Evolutionary conservation across 2,113 vertebrate genomes (phyloP).

Genomic region (Platysteira castanea): DNA sequence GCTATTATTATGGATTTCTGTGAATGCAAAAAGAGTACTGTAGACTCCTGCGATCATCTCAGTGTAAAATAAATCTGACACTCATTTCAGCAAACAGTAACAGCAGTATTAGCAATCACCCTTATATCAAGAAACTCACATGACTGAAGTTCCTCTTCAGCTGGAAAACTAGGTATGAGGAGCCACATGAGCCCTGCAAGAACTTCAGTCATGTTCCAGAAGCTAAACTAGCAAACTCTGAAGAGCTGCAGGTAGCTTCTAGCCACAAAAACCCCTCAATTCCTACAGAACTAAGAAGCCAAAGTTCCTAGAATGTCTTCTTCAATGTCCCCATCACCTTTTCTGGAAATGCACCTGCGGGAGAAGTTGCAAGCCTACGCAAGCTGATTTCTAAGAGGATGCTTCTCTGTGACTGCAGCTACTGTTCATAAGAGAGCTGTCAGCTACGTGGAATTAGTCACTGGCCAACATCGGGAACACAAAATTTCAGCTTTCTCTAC

Average conservation of each 20-base stretch:
- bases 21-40: neutral
- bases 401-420: neutral
- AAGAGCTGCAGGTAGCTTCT: neutral
- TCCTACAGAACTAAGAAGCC: neutral
- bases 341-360: neutral
- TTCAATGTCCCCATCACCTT: neutral
- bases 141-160: neutral
- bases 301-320: neutral
- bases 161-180: neutral
- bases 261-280: neutral
- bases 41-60: neutral
- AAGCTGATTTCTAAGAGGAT: neutral
- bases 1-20: neutral
- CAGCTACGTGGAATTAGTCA: neutral
- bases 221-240: neutral
- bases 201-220: neutral
- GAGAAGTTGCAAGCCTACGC: neutral
- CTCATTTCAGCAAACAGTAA: neutral
- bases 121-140: neutral
- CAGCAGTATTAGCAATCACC: neutral
- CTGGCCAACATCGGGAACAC: neutral
- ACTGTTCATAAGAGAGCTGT: neutral
- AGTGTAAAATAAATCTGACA: neutral
- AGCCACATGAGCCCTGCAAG: neutral
- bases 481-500: neutral